phyloP scores from a whole-genome alignment of 1,140 invertebrate species.

The Saccostrea cuccullata region DNA sequence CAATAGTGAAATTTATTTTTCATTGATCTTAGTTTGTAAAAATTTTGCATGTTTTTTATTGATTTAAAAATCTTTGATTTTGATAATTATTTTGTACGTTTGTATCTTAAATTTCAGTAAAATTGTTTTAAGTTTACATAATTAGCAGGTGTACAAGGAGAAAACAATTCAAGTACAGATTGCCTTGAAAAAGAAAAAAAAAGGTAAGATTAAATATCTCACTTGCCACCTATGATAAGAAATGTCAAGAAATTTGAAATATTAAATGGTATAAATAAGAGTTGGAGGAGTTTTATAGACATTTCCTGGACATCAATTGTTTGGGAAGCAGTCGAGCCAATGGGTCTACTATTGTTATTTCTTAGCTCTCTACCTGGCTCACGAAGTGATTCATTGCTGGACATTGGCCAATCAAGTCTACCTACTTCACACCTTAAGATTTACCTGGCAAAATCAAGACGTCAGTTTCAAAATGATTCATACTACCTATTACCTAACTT shows the following conservation, averaged over 20 bases:
- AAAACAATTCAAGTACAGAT: no score
- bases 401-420: slow-evolving; percentile 16
- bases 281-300: not conserved
- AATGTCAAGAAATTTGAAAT: not conserved
- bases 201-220: not conserved
- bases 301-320: slow-evolving; percentile 8
- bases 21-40: no score
- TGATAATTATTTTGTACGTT: no score
- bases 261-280: not conserved
- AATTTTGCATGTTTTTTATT: no score
- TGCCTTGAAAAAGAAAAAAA: no score
- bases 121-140: no score
- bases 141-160: no score
- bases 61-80: no score
- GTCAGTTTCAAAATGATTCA: slow-evolving; percentile 7
- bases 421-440: slow-evolving; percentile 6
- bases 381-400: not conserved
- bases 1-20: no score
- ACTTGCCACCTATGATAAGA: not conserved
- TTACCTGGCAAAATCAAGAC: not conserved
- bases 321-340: not conserved
- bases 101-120: no score
- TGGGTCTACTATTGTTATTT: not conserved
- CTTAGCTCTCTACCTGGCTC: not conserved
- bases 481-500: not conserved